Evolutionary conservation across 2,888 invertebrate species (phyloP), one percentile per base, ranked within the genome.

Genomic region (Ametastegia equiseti): DNA sequence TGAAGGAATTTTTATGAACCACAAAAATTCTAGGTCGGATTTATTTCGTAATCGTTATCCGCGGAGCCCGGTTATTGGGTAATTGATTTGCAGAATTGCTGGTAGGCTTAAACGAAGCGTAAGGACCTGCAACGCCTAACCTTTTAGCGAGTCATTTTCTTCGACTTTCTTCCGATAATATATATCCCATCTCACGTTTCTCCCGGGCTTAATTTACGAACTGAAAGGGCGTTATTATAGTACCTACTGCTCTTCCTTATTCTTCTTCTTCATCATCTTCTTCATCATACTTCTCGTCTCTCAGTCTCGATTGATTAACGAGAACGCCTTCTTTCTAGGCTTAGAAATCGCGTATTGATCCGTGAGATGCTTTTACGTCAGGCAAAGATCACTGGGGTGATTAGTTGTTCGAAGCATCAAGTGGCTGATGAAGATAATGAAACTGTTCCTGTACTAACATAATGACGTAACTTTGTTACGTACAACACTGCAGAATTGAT

Each of bases 1-100:
- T n/a, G n/a, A n/a, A 11, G 65, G 19, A 15, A 67, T 39, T 67
- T 36, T 36, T 36, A 39, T 19, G 5, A 5, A 71, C 9, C 45
- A 45, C 9, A 54, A 50, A 19, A n/a, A 36, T 73, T 73, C 73
- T 36, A 73, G 73, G 71, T 47, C 71, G 15, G 27, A 47, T 3
- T 15, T 42, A 11, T 19, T 30, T 33, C 33, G n/a, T n/a, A n/a
- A 5, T 23, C 7, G 30, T 30, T 9, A 9, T 15, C 15, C 63
- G 19, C 54, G 4, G 19, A 23, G 19, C 54, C 3, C 54, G 23
- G 54, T 54, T n/a, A 1, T 54, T 54, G 23, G 23, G 54, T 23
- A 54, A 54, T 54, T 54, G 0, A 11, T 3, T 60, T 11, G 42
- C 42, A 6, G 1, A 30, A 60, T 30, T 30, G 23, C 57, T 60